These are phyloP conservation scores for Cantharis flavilabris DNA, from an alignment of 2,888 invertebrate genomes.

Conservation along the genomic window DNA sequence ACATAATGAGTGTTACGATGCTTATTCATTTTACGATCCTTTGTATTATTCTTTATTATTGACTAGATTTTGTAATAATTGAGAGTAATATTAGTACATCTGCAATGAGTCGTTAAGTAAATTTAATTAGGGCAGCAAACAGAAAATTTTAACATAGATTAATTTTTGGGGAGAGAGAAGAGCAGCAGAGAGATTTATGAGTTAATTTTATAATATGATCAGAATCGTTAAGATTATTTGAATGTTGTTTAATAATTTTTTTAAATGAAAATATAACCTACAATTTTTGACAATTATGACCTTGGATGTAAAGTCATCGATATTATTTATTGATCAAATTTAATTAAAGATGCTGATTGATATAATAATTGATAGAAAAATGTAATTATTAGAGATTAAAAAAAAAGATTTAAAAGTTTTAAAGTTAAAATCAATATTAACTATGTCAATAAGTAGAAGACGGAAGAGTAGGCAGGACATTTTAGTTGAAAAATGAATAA, in stretches of 20 bases:
- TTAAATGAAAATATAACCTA: constrained; percentile 26
- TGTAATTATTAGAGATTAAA: not conserved
- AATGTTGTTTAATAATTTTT: not conserved
- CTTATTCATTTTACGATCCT: too few relatives aligned
- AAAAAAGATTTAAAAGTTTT: not conserved
- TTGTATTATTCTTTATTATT: too few relatives aligned
- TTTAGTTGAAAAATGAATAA: not conserved
- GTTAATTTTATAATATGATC: not conserved
- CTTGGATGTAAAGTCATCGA: constrained; percentile 32
- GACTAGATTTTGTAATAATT: too few relatives aligned
- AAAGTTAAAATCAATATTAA: constrained; percentile 43
- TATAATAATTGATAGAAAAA: constrained; percentile 29
- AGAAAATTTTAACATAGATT: not conserved
- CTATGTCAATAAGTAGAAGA: constrained; percentile 37
- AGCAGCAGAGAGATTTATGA: not conserved
- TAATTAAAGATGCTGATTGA: constrained; percentile 19
- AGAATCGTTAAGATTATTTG: not conserved
- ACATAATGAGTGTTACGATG: too few relatives aligned
- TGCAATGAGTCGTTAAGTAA: too few relatives aligned
- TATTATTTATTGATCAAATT: constrained; percentile 16
- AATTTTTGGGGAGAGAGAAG: not conserved
- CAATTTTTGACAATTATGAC: constrained; percentile 34
- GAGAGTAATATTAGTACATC: too few relatives aligned
- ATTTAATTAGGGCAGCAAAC: not conserved
- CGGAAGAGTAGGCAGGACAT: not conserved